Base-by-base conservation (phyloP, 2,797 vertebrate species). In the Brachymystax lenok region DNA sequence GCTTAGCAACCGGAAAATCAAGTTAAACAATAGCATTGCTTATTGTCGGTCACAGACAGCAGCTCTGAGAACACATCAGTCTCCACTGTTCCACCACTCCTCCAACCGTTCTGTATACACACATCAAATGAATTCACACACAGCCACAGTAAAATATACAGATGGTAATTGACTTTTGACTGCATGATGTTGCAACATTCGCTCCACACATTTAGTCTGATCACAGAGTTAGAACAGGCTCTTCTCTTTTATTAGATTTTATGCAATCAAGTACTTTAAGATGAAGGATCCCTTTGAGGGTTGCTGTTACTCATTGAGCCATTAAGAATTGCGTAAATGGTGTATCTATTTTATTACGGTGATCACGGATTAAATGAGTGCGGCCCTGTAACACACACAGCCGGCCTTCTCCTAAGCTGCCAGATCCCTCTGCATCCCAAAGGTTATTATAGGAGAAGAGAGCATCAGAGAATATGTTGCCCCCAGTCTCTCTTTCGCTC, bases 1-100 rank as follows among this genome's bases (percentile, higher is more conserved):
- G 93, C 93, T 94, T 94, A 92, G 92, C 93, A 92, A 94, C 94
- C 88, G 88, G 91, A 93, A 94, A 94, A 94, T 94, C 92, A 92
- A 93, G 92, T 94, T 93, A 93, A 94, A 94, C 93, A 95, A 94
- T 90, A 86, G 81, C 85, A 85, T 87, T 75, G 88, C 88, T 91
- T 92, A 91, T 95, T 92, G 87, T 85, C 89, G 85, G 88, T 92
- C 91, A 92, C 92, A 93, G 90, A 86, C 91, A 84, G 87, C 83
- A 70, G 85, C 89, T 80, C 81, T 76, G 87, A 88, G 88, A 92
- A 90, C 82, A 88, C 87, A 89, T 89, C 86, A 85, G 82, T 87
- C 89, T 91, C 86, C 85, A 87, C 74, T 88, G 83, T 86, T 89
- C 85, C 86, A 80, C 76, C 72, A 63, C 88, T 85, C 87, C 46